Evolutionary conservation across 2,797 vertebrate species (phyloP).

Genomic region (Coregonus ussuriensis): DNA sequence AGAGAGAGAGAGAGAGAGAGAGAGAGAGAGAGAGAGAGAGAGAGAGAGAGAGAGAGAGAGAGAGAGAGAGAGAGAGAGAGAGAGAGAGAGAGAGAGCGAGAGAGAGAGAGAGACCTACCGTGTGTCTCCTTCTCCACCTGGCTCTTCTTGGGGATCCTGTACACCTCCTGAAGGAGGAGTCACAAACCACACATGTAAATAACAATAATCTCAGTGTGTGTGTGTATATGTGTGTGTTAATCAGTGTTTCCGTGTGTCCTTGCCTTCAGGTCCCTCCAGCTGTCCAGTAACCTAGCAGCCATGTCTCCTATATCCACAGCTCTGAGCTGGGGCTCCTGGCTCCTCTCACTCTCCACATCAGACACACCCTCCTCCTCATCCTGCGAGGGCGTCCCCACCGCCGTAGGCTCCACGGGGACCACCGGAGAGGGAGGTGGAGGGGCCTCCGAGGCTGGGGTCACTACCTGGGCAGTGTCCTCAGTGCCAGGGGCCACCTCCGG

Average conservation of each 20-base stretch:
- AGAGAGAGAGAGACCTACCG: constrained; percentile 69
- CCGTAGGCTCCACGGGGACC: constrained; percentile 60
- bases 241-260: constrained; percentile 29
- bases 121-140: constrained; percentile 89
- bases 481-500: neutral
- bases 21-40: too few species aligned
- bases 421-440: constrained; percentile 23
- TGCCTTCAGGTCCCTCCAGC: constrained; percentile 98
- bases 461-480: constrained; percentile 17
- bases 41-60: too few species aligned
- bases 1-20: too few species aligned
- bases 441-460: constrained; percentile 36
- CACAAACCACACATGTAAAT: neutral
- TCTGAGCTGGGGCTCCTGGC: constrained; percentile 89
- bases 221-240: neutral
- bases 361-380: constrained; percentile 96
- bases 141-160: constrained; percentile 98
- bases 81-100: too few species aligned
- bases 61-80: too few species aligned
- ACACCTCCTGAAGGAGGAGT: constrained; percentile 86
- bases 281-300: constrained; percentile 90
- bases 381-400: constrained; percentile 91
- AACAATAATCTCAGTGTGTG: neutral
- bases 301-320: constrained; percentile 88
- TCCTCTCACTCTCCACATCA: constrained; percentile 95